A percentile compares a stretch with the other conserved stretches of the same genome.
phyloP scores from a whole-genome alignment of 2,888 invertebrate genomes.

The Aphidoletes aphidimyza region DNA sequence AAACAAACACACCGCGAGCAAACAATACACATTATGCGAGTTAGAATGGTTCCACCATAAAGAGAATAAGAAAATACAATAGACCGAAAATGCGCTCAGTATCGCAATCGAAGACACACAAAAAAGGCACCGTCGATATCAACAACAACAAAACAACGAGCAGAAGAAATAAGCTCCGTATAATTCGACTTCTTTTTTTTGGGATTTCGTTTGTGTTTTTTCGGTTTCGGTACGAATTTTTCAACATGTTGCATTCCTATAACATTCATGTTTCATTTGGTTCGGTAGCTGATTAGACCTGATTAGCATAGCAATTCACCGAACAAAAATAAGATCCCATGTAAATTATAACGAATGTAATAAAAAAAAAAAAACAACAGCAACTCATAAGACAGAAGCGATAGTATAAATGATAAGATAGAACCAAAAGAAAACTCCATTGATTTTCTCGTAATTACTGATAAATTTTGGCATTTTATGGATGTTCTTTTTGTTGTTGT shows the following conservation, averaged over 20 bases:
- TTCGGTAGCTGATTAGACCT: constrained; percentile 19
- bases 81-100: background rate
- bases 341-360: background rate
- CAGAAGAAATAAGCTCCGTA: background rate
- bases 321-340: background rate
- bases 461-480: constrained; percentile 38
- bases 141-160: background rate
- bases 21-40: constrained; percentile 33
- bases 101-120: constrained; percentile 15
- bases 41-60: constrained; percentile 16
- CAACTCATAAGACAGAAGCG: background rate
- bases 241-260: constrained; percentile 1
- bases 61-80: background rate
- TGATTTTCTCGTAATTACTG: constrained; percentile 39
- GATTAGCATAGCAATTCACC: constrained; percentile 41
- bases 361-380: background rate
- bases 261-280: background rate
- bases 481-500: background rate
- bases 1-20: background rate
- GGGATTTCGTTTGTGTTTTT: background rate
- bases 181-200: background rate
- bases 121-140: background rate
- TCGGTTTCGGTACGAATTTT: background rate
- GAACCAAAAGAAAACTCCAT: background rate
- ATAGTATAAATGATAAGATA: background rate